Base-by-base conservation (phyloP, 2,113 vertebrate genomes). In the Oncorhynchus keta region DNA sequence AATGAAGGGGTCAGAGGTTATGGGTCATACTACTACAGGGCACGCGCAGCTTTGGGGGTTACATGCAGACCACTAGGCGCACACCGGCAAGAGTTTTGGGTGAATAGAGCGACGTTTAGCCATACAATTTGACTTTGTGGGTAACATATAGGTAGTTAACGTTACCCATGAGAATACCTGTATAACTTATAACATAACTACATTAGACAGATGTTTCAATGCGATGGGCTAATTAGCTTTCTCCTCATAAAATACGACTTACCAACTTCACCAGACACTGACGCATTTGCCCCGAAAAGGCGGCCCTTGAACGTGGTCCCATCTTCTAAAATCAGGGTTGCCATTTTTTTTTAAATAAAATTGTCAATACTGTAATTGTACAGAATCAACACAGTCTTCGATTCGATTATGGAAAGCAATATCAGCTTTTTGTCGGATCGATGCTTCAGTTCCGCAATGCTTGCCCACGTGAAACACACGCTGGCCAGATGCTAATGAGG, bases 241-340 rank as follows among this genome's bases (percentile, higher is more conserved):
- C 20, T 24, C n/a, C 61, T 22, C n/a, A 64, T 49, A 32, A 12
- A 24, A 9, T 49, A 26, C 9, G 39, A 88, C 92, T 93, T 90
- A 97, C 96, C 97, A 82, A 97, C 96, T 97, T 98, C 97, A 26
- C 97, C 96, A 2, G 92, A 93, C 8, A 94, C 94, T 1, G 93
- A 93, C 68, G 89, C 79, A 11, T 72, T 32, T 3, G 96, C 95
- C 30, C 97, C 97, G 51, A 97, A 96, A 70, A 93, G 89, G 39
- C 91, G 93, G 66, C 97, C 97, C 11, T 76, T 84, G 79, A 97
- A 93, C 66, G 88, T 89, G 30, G 92, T 92, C 20, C 96, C 96
- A 65, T 98, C 96, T 89, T 96, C 94, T 83, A 98, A 82, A 55
- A 95, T 80, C 84, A 97, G 87, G 18, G 92, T 83, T 81, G 93